phyloP scores from a whole-genome alignment of 1,140 invertebrate species.

The Anastatus disparis region DNA sequence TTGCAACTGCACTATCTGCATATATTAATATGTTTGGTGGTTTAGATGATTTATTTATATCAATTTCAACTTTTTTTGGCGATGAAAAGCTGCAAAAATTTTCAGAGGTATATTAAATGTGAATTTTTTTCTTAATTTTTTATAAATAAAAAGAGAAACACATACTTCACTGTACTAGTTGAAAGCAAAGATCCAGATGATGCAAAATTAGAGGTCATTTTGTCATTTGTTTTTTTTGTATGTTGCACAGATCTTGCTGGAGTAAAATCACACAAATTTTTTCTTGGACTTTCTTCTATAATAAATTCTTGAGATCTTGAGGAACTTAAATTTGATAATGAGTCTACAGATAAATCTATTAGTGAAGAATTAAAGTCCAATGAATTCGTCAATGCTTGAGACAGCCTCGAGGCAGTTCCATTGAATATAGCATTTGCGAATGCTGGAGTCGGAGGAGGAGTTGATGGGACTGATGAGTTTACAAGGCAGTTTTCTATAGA shows the following conservation, averaged over 20 bases:
- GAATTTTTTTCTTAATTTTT: background rate
- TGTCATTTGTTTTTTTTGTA: constrained; percentile 26
- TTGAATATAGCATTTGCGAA: constrained; percentile 39
- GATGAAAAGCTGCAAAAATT: constrained; percentile 41
- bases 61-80: constrained; percentile 43
- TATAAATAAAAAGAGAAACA: background rate
- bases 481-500: constrained; percentile 11
- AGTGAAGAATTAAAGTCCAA: constrained; percentile 46
- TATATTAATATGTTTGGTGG: constrained; percentile 87
- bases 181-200: constrained; percentile 6
- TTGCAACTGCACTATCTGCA: constrained; percentile 78
- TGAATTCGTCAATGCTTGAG: constrained; percentile 44
- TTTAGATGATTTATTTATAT: constrained; percentile 61
- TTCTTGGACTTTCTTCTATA: constrained; percentile 42
- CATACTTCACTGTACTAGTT: constrained; percentile 1
- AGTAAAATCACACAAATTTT: constrained; percentile 40
- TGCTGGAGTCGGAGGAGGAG: constrained; percentile 53
- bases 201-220: background rate
- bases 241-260: constrained; percentile 1
- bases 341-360: constrained; percentile 44
- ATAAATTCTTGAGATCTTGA: constrained; percentile 43
- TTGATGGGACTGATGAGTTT: constrained; percentile 44
- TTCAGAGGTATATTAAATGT: background rate
- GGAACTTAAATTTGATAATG: constrained; percentile 43
- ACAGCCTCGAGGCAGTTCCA: constrained; percentile 39